These are phyloP conservation scores for Leptocoma aspasia DNA, from an alignment of 2,113 vertebrate genomes.

Conservation along the genomic window DNA sequence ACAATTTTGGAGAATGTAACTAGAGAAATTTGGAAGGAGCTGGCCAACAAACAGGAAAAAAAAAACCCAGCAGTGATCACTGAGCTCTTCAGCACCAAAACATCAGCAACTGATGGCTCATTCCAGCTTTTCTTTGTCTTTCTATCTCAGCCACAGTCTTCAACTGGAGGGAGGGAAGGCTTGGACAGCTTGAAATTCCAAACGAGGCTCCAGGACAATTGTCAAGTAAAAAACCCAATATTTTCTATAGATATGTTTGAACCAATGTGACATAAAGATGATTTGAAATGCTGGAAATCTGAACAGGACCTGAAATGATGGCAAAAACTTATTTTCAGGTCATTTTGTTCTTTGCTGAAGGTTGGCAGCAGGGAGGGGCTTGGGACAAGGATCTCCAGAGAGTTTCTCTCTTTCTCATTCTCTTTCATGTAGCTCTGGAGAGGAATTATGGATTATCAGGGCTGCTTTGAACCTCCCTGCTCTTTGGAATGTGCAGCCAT, in stretches of 20 bases:
- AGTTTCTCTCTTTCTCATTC: neutral
- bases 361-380: neutral
- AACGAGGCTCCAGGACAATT: neutral
- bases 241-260: neutral
- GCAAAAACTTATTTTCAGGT: neutral
- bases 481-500: neutral
- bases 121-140: neutral
- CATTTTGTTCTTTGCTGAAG: neutral
- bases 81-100: neutral
- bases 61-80: neutral
- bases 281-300: neutral
- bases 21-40: neutral
- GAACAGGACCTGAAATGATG: neutral
- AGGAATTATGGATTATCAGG: neutral
- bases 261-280: rapidly evolving
- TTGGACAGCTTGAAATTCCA: neutral
- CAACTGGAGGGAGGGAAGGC: neutral
- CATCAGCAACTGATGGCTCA: neutral
- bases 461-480: neutral
- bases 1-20: neutral
- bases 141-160: neutral
- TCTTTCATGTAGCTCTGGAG: neutral
- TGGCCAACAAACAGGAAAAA: neutral
- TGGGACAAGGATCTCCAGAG: neutral
- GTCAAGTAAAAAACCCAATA: rapidly evolving